Evolutionary conservation across 2,888 invertebrate genomes (phyloP).

Genomic region (Hydraecia micacea): DNA sequence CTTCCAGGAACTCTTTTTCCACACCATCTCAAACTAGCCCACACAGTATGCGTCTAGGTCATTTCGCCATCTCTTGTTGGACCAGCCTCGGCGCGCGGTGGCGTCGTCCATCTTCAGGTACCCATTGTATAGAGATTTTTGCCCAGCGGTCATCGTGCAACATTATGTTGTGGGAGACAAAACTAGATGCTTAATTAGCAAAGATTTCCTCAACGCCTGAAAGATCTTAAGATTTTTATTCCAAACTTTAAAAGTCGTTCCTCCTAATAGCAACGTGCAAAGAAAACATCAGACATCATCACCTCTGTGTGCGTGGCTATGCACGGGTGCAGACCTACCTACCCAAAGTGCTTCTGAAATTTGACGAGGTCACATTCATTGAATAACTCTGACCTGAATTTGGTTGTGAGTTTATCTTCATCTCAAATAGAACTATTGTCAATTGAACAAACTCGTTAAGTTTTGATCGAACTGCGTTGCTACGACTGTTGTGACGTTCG

Average conservation of each 20-base stretch:
- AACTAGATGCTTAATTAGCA: not conserved
- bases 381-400: slow-evolving; percentile 52
- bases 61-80: not conserved
- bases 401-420: slow-evolving; percentile 43
- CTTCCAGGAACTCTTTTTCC: not conserved
- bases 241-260: not conserved
- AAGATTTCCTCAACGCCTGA: not conserved
- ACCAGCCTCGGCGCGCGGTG: too few species aligned
- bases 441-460: slow-evolving; percentile 41
- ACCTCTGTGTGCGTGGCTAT: not conserved
- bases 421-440: slow-evolving; percentile 45
- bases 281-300: not conserved
- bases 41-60: not conserved
- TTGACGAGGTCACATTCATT: slow-evolving; percentile 44
- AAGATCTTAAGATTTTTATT: not conserved
- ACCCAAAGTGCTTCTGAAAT: slow-evolving; percentile 43
- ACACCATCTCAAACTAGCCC: not conserved
- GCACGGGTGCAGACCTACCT: slow-evolving; percentile 29
- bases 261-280: too few species aligned
- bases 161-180: not conserved
- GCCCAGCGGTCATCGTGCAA: not conserved
- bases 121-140: not conserved
- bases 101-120: not conserved
- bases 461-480: slow-evolving; percentile 25
- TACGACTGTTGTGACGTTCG: not conserved